A percentile compares a stretch with the other conserved stretches of the same genome.
phyloP scores from a whole-genome alignment of 2,888 invertebrate species.

The Zelleria hepariella region DNA sequence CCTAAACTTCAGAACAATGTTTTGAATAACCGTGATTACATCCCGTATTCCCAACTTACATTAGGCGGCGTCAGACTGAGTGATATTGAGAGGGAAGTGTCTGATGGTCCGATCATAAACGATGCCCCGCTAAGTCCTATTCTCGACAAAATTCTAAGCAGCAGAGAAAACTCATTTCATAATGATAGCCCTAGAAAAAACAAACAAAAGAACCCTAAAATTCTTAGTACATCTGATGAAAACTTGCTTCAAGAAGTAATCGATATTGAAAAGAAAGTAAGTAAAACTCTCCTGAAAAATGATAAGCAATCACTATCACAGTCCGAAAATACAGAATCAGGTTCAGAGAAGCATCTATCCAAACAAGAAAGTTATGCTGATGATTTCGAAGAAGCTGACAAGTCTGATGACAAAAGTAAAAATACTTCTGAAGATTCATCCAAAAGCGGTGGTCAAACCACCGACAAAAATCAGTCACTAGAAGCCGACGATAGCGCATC shows the following conservation, averaged over 20 bases:
- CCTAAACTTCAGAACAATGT: conserved; percentile 5
- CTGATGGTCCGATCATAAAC: conserved; percentile 37
- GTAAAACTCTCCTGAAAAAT: conserved; percentile 34
- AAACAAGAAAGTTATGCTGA: conserved; percentile 48
- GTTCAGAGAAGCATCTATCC: conserved; percentile 14
- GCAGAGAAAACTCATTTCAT: conserved; percentile 47
- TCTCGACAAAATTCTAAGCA: conserved; percentile 49
- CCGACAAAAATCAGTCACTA: not conserved
- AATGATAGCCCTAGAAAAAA: conserved; percentile 29
- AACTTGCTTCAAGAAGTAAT: conserved; percentile 58
- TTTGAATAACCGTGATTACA: conserved; percentile 50
- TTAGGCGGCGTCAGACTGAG: conserved; percentile 54
- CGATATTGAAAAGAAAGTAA: conserved; percentile 49
- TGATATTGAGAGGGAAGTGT: conserved; percentile 57
- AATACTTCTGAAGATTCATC: conserved; percentile 7
- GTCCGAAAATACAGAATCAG: conserved; percentile 8
- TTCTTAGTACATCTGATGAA: conserved; percentile 58
- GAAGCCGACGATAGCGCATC: not conserved
- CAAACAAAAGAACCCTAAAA: conserved; percentile 25
- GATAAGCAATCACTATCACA: conserved; percentile 7
- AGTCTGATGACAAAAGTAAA: conserved; percentile 5
- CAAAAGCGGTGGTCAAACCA: not conserved
- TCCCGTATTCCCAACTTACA: conserved; percentile 62
- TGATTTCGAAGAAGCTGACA: conserved; percentile 51
- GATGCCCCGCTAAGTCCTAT: conserved; percentile 49